These are phyloP conservation scores for Melitaea athalia DNA, from an alignment of 2,888 invertebrate species.

Conservation along the genomic window DNA sequence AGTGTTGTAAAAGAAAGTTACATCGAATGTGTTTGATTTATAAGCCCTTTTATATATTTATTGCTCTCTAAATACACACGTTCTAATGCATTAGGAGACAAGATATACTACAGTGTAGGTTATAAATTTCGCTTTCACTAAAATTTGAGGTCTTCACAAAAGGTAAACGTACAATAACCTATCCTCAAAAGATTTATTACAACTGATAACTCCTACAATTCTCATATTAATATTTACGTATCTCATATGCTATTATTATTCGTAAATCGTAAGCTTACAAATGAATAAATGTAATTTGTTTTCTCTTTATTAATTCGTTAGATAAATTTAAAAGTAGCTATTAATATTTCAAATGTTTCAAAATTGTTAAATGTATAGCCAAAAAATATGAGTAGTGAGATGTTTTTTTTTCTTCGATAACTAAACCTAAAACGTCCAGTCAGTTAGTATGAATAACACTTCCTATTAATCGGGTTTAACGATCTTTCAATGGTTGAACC, in stretches of 20 bases:
- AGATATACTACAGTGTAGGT: slow-evolving; percentile 9
- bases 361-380: too few relatives aligned
- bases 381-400: background rate
- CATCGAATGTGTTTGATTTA: slow-evolving; percentile 59
- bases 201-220: slow-evolving; percentile 32
- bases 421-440: background rate
- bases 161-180: slow-evolving; percentile 33
- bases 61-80: slow-evolving; percentile 10
- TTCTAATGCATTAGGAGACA: slow-evolving; percentile 9
- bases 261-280: slow-evolving; percentile 22
- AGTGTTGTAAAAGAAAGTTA: slow-evolving; percentile 64
- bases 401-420: background rate
- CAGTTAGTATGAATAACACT: slow-evolving; percentile 6
- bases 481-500: slow-evolving; percentile 18
- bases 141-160: slow-evolving; percentile 41
- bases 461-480: slow-evolving; percentile 26
- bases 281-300: slow-evolving; percentile 17
- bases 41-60: slow-evolving; percentile 59
- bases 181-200: slow-evolving; percentile 40
- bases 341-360: too few relatives aligned
- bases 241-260: slow-evolving; percentile 29
- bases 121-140: slow-evolving; percentile 52
- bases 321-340: slow-evolving; percentile 2
- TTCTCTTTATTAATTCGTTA: slow-evolving; percentile 9
- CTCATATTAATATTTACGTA: slow-evolving; percentile 27